Evolutionary conservation across 2,797 vertebrate genomes (phyloP).

Genomic region (Miichthys miiuy): DNA sequence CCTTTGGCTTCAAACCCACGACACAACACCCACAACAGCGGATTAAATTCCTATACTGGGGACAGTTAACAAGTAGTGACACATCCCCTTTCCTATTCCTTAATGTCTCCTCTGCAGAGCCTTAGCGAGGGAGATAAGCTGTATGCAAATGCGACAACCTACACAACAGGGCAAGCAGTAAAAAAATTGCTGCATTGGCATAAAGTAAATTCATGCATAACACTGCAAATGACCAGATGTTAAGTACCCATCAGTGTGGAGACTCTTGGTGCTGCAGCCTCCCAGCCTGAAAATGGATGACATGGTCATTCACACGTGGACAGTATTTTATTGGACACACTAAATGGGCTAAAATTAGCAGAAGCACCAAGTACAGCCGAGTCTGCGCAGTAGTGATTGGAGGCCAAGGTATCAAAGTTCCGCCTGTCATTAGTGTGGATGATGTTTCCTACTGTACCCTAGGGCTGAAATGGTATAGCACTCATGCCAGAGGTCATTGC

Average conservation of each 20-base stretch:
- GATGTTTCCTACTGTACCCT: no score
- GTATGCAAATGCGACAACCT: constrained; percentile 7
- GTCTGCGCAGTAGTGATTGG: no score
- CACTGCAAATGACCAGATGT: background rate
- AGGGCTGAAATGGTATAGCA: no score
- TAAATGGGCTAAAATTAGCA: no score
- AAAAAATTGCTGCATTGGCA: background rate
- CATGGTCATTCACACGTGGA: background rate
- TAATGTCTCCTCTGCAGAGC: background rate
- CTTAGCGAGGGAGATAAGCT: background rate
- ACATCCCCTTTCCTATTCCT: constrained; percentile 4
- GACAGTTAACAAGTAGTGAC: constrained; percentile 17
- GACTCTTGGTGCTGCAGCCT: background rate
- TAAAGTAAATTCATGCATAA: background rate
- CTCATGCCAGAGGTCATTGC: no score
- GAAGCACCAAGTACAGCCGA: no score
- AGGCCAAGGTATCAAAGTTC: no score
- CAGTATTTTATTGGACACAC: background rate
- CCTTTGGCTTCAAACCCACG: constrained; percentile 30
- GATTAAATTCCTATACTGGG: constrained; percentile 46
- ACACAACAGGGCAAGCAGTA: background rate
- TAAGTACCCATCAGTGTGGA: background rate
- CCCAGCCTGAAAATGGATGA: no score
- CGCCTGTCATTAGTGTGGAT: no score
- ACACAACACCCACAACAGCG: constrained; percentile 31